Evolutionary conservation across 2,797 vertebrate species (phyloP).

Genomic region (Argya squamiceps): DNA sequence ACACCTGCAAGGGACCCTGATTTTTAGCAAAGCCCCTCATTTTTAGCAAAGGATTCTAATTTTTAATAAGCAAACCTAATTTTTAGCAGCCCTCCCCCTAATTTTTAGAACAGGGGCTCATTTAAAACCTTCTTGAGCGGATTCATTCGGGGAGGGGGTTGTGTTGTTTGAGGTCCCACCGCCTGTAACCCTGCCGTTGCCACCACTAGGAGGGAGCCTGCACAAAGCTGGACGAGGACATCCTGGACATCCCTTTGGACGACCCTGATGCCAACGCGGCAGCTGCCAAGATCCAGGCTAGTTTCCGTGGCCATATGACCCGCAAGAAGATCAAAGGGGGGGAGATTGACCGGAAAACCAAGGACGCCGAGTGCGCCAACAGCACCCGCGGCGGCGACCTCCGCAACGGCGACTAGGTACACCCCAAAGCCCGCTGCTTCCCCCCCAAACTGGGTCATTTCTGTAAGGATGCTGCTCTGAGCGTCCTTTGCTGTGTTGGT

Average conservation of each 20-base stretch:
- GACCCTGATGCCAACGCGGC: constrained; percentile 96
- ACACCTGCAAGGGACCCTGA: neutral
- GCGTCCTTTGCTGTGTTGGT: neutral
- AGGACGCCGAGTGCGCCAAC: constrained; percentile 89
- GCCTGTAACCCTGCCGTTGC: neutral
- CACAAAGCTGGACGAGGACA: constrained; percentile 93
- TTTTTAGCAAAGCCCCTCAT: neutral
- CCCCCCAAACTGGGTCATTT: neutral
- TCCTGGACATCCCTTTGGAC: constrained; percentile 96
- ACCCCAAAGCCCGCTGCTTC: accelerated
- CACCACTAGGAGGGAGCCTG: constrained; percentile 84
- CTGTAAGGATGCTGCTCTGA: neutral
- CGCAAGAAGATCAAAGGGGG: constrained; percentile 98
- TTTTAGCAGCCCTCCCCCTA: neutral
- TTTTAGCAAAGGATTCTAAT: neutral
- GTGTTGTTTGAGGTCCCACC: accelerated
- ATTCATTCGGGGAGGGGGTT: neutral
- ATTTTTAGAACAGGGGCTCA: neutral
- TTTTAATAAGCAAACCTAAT: neutral
- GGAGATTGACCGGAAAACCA: constrained; percentile 81
- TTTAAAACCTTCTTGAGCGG: neutral
- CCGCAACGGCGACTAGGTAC: constrained; percentile 78
- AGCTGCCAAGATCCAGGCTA: constrained; percentile 97
- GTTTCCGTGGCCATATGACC: constrained; percentile 98
- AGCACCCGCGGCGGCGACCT: constrained; percentile 76